Base-by-base conservation (phyloP, 1,140 invertebrate species). In the Pseudomyrmex pallidus region DNA sequence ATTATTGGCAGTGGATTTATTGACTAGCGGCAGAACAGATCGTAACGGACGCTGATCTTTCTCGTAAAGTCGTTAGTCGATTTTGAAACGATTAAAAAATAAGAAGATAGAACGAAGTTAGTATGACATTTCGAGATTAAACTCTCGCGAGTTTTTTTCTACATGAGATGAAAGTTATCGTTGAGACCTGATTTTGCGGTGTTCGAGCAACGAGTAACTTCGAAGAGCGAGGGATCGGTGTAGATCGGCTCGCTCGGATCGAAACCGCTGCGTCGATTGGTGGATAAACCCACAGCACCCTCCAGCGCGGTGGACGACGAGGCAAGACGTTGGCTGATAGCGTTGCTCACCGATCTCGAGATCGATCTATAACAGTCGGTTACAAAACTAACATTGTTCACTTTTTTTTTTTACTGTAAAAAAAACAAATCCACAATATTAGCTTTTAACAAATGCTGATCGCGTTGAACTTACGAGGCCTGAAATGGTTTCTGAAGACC, bases 181-280 rank as follows among this genome's bases (percentile, higher is more conserved):
- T 92, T 88, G 44, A 88, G 93, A 73, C 66, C 92, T 78, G 77
- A 94, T 92, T 89, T 95, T 90, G 94, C 95, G 93, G 64, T 5
- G 15, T 86, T 96, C 92, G 85, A 96, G 92, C 63, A 97, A 96
- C 90, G 90, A 7, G 90, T 87, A 5, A 97, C 95, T 94, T 98
- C 98, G 90, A 98, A 98, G 10, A 98, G 94, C 1, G 98, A 98
- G 0, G 98, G 98, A 94, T 98, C 98, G 0, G 98, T 98, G 92
- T 98, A 98, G 85, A 98, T 98, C 2, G 98, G 98, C 92, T 98
- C 98, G 90, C 97, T 98, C 10, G 97, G 97, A 92, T 98, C 98
- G 88, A 93, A 92, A 72, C 90, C 93, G 22, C 83, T 90, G 85
- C 92, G 89, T 70, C 92, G 90, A 73, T 85, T 90, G 35, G 83